phyloP scores from a whole-genome alignment of 2,888 invertebrate species.

The Candidula unifasciata region DNA sequence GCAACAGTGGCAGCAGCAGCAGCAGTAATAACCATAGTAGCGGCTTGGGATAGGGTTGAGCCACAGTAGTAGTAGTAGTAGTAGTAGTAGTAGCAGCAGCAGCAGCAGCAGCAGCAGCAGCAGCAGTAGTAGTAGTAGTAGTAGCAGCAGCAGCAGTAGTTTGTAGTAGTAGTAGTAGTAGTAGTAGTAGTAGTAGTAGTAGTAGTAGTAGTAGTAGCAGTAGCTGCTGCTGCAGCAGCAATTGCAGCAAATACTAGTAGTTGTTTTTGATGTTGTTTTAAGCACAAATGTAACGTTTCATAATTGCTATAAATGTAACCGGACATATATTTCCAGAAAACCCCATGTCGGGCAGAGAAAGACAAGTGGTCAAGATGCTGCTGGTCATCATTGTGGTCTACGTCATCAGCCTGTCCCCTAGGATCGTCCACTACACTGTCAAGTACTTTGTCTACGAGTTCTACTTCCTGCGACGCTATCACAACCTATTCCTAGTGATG shows the following conservation, averaged over 20 bases:
- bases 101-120: background rate
- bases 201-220: background rate
- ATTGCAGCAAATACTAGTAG: too few relatives aligned
- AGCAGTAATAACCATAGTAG: too few relatives aligned
- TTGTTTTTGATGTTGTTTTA: too few relatives aligned
- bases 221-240: too few relatives aligned
- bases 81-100: too few relatives aligned
- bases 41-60: too few relatives aligned
- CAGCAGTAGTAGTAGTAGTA: background rate
- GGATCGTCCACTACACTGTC: slow-evolving; percentile 16
- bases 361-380: slow-evolving; percentile 34
- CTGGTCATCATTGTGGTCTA: slow-evolving; percentile 32
- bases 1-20: too few relatives aligned
- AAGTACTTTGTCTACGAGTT: slow-evolving; percentile 26
- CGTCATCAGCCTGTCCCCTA: slow-evolving; percentile 14
- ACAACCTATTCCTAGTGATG: slow-evolving; percentile 23
- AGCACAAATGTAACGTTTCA: too few relatives aligned
- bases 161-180: background rate
- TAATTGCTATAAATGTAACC: too few relatives aligned
- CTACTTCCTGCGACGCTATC: slow-evolving; percentile 12
- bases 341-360: background rate
- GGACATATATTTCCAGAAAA: background rate
- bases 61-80: too few relatives aligned
- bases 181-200: background rate
- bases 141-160: background rate